Evolutionary conservation across 1,140 invertebrate genomes (phyloP), one percentile per base, ranked within the genome.

Genomic region (Anthonomus grandis): DNA sequence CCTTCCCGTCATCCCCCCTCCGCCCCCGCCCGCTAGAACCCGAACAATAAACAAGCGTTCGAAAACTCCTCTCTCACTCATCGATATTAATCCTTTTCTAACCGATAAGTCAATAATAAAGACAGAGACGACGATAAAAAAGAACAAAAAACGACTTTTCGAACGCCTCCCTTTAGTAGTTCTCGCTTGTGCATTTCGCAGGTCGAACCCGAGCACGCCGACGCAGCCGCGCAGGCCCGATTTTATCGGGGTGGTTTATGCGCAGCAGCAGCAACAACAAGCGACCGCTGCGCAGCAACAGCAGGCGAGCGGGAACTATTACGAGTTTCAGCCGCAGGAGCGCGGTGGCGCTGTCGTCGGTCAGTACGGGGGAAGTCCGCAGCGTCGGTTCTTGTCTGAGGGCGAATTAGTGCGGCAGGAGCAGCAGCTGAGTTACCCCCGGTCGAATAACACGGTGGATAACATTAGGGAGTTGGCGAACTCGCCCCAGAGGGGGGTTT

Each of bases 201-300:
- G 89, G 81, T 92, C 90, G 46, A 92, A 92, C 76, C 90, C 90
- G 51, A 89, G 89, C 67, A 92, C 90, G 59, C 90, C 91, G 60
- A 93, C 90, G 59, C 88, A 91, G 78, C 84, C 87, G 41, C 81
- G 88, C 68, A 81, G 90, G 53, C 89, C 89, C 6, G 89, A 91
- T 72, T 92, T 91, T 75, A 91, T 91, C 67, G 85, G 87, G 52
- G 86, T 89, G 45, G 75, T 76, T 19, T 79, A 75, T 48, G 66
- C 66, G 25, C 64, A 66, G 27, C 63, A 67, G n/a, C 64, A 68
- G 42, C n/a, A n/a, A n/a, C n/a, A n/a, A n/a, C n/a, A n/a, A n/a
- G n/a, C n/a, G n/a, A n/a, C n/a, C n/a, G n/a, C n/a, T n/a, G n/a
- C n/a, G n/a, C n/a, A n/a, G 25, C 64, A 66, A 27, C 63, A 67